These are phyloP conservation scores for Peromyscus polionotus DNA, from an alignment of 2,113 vertebrate genomes.

Conservation along the genomic window DNA sequence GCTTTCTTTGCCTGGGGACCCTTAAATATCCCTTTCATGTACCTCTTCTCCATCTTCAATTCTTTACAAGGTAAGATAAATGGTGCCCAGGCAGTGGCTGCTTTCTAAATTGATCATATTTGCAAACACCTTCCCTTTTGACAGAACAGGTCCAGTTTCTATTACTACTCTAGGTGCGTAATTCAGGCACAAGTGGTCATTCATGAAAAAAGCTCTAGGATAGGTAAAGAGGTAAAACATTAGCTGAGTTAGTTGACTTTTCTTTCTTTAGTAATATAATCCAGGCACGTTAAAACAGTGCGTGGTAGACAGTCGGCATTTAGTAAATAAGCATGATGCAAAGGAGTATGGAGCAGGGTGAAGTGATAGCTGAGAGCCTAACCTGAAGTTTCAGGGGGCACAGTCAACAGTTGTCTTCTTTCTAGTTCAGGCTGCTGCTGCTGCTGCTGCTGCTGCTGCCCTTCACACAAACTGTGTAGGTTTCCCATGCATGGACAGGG, in stretches of 20 bases:
- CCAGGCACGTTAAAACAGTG: background rate
- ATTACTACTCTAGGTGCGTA: background rate
- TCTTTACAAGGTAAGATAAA: conserved; percentile 95
- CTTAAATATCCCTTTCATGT: conserved; percentile 92
- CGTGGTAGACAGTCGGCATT: background rate
- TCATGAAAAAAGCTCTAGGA: background rate
- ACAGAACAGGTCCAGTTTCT: background rate
- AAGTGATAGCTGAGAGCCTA: background rate
- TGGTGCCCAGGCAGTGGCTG: background rate
- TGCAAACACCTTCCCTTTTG: background rate
- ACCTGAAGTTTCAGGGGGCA: fast-evolving
- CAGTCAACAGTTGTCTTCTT: background rate
- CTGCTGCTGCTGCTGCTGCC: background rate
- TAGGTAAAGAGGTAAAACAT: background rate
- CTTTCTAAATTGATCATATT: background rate
- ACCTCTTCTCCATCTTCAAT: conserved; percentile 98
- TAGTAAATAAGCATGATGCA: background rate
- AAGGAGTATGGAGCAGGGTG: background rate
- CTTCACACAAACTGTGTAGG: background rate
- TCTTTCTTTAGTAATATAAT: background rate
- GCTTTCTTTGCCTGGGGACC: conserved; percentile 98
- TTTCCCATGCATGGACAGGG: background rate
- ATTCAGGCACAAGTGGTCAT: background rate
- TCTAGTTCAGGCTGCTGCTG: background rate
- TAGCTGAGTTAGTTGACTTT: background rate